Base-by-base conservation (phyloP, 2,797 vertebrate genomes). In the Euphonia xanthogaster region DNA sequence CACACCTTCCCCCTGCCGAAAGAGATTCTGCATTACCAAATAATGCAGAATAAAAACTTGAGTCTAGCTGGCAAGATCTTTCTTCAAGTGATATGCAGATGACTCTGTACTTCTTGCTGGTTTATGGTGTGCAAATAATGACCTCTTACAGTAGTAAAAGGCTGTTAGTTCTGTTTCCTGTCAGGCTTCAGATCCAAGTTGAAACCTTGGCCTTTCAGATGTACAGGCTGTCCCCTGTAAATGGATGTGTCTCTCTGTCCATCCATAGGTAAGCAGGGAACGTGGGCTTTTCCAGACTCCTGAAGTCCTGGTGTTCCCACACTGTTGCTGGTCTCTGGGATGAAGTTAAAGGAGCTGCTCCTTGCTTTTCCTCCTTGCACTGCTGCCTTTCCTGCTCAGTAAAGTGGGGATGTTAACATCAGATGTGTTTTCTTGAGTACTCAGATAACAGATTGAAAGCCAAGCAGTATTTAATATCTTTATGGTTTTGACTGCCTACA, bases 101-200 rank as follows among this genome's bases (percentile, higher is more conserved):
- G 75, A 66, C 37, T 77, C 45, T 58, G 4, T 90, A 44, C 53
- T 91, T 72, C 54, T 94, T 86, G 28, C 66, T 84, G 79, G 27
- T 95, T 94, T 94, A 93, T 94, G 91, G 54, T 93, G 58, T 96
- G 91, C 94, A 92, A 81, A 94, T 93, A 93, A 92, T 81, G 70
- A 72, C 57, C 54, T 95, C 81, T 93, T 92, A 39, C 19, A 83
- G 91, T 47, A 80, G 57, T 95, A 88, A 92, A 91, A 72, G 35
- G 72, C 75, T 80, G 50, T 58, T 74, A 76, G 45, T 88, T 93
- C 30, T 47, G 7, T 86, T 96, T 85, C 73, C n/a, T 92, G 8
- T 91, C 80, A 6, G 50, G 24, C 57, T 74, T 82, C 48, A 47
- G 67, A 74, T 93, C 55, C 4, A 33, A 80, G 53, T 31, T 51